Evolutionary conservation across 2,888 invertebrate species (phyloP).

Genomic region (Tinea semifulvella): DNA sequence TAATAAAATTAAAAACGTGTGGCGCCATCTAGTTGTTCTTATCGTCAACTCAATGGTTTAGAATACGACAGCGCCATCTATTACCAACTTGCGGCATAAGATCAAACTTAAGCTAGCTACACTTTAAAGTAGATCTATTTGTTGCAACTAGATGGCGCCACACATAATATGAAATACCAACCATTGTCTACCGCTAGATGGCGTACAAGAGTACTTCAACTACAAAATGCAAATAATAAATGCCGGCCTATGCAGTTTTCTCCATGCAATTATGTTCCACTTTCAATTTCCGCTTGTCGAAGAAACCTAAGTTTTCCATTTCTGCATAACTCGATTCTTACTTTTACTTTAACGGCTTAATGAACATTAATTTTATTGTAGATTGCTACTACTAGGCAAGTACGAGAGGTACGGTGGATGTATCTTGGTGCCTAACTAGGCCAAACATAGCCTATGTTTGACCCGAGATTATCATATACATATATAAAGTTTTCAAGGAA

Average conservation of each 20-base stretch:
- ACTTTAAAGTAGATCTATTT: background rate
- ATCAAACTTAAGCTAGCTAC: too few relatives aligned
- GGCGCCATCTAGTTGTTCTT: too few relatives aligned
- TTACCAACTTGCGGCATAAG: slow-evolving; percentile 22
- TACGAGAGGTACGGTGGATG: too few relatives aligned
- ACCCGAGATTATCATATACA: too few relatives aligned
- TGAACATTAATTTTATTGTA: background rate
- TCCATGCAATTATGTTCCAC: slow-evolving; percentile 33
- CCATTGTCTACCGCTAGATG: slow-evolving; percentile 9
- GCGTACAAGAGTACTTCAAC: slow-evolving; percentile 1
- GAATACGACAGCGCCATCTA: slow-evolving; percentile 29
- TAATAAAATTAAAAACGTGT: too few relatives aligned
- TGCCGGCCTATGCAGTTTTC: slow-evolving; percentile 42
- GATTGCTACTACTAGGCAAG: too few relatives aligned
- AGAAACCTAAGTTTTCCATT: slow-evolving; percentile 57
- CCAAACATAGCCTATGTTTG: too few relatives aligned
- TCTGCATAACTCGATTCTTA: slow-evolving; percentile 12
- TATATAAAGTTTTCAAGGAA: too few relatives aligned
- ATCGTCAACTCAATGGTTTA: too few relatives aligned
- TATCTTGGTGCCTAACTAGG: too few relatives aligned
- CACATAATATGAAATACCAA: background rate
- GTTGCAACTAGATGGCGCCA: slow-evolving; percentile 2
- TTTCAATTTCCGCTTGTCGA: slow-evolving; percentile 64
- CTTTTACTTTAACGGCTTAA: slow-evolving; percentile 11
- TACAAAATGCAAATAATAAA: background rate